Percentiles rank a stretch among this genome's conserved stretches.
Conservation (phyloP, 2,113 vertebrate species). For the Sialia sialis region DNA sequence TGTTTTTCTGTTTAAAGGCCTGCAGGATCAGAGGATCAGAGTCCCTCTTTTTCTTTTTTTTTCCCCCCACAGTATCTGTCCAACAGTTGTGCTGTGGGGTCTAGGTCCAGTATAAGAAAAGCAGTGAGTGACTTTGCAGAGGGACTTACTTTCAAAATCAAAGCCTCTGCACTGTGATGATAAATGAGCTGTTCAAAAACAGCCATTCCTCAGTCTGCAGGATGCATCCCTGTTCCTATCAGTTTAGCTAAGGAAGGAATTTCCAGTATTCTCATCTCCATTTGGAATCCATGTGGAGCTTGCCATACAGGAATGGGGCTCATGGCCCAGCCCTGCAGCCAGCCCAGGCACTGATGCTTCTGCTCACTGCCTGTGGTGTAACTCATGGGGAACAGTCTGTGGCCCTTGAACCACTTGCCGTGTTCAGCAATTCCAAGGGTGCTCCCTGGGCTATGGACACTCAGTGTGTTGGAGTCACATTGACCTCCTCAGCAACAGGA, state of each 20-base stretch:
- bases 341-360: not conserved
- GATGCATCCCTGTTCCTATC: not conserved
- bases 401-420: rapidly evolving
- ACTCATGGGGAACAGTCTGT: not conserved
- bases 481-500: not conserved
- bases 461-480: not conserved
- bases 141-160: not conserved
- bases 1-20: not conserved
- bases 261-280: not conserved
- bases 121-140: not conserved
- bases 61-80: rapidly evolving
- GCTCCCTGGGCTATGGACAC: not conserved
- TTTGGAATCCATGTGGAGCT: not conserved
- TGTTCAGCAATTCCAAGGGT: not conserved
- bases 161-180: not conserved
- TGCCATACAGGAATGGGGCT: not conserved
- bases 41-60: not conserved
- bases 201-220: not conserved
- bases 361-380: not conserved
- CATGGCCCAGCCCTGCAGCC: not conserved
- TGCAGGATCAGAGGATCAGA: not conserved
- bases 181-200: not conserved
- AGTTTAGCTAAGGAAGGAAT: not conserved
- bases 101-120: not conserved
- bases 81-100: not conserved